Percentiles rank a stretch among this genome's conserved stretches.
These are phyloP conservation scores for Coregonus clupeaformis DNA, from an alignment of 2,113 vertebrate species.

Conservation along the genomic window DNA sequence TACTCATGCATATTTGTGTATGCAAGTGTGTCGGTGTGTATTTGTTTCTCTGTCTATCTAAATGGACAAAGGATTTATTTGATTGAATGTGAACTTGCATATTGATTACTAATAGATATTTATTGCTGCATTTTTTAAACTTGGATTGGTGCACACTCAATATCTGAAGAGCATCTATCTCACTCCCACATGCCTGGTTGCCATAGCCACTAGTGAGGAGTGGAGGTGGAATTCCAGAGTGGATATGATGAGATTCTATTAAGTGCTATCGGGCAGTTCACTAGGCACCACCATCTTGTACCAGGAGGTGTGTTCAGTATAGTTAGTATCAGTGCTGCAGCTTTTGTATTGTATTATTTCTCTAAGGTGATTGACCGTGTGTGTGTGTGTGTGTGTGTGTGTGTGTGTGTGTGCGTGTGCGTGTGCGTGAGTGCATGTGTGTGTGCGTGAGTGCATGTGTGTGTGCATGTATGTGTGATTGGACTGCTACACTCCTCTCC, in stretches of 20 bases:
- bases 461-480: no score
- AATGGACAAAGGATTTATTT: slow-evolving; percentile 10
- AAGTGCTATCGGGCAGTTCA: no score
- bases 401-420: slow-evolving; percentile 18
- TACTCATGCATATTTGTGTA: not conserved
- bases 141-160: not conserved
- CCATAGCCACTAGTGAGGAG: not conserved
- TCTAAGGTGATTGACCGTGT: not conserved
- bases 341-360: not conserved
- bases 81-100: not conserved
- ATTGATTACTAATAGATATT: slow-evolving; percentile 3
- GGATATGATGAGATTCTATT: not conserved
- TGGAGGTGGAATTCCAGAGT: not conserved
- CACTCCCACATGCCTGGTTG: not conserved
- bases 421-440: not conserved
- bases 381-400: not conserved
- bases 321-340: not conserved
- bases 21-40: not conserved
- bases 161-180: not conserved
- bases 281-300: not conserved
- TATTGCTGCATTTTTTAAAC: not conserved
- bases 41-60: slow-evolving; percentile 14
- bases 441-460: no score
- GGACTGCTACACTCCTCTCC: no score
- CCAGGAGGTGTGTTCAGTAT: not conserved